Percentiles rank a stretch among this genome's conserved stretches.
phyloP scores from a whole-genome alignment of 2,113 vertebrate genomes.

The Phocoena phocoena region DNA sequence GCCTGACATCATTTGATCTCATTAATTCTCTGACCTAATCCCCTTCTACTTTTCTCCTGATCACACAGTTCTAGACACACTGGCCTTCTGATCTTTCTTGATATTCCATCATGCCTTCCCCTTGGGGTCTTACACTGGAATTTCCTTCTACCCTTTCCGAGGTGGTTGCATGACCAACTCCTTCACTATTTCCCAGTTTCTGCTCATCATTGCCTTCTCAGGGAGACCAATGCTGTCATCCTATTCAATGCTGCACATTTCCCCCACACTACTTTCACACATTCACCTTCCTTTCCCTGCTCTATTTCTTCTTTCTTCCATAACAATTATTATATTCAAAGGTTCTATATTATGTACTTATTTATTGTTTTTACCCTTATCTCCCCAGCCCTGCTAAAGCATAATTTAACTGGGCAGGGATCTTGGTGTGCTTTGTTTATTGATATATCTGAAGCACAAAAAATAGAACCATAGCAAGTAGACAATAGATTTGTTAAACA shows the following conservation, averaged over 20 bases:
- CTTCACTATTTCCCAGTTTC: neutral
- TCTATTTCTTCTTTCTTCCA: neutral
- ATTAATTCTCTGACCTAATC: neutral
- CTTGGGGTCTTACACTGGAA: neutral
- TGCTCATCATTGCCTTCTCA: neutral
- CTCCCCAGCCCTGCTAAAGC: neutral
- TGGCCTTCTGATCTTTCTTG: neutral
- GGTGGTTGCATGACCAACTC: neutral
- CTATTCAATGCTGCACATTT: neutral
- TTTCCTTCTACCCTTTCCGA: neutral
- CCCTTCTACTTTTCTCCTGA: neutral
- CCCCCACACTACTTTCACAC: neutral
- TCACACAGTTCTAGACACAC: neutral
- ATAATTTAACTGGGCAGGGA: neutral
- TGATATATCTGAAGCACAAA: neutral
- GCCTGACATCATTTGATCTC: neutral
- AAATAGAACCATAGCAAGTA: neutral
- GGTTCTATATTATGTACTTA: neutral
- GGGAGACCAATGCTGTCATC: neutral
- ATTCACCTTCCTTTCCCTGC: neutral
- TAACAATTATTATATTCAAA: neutral
- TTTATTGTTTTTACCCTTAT: neutral
- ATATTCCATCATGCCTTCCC: neutral
- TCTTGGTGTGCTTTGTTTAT: neutral
- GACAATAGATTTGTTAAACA: neutral